Evolutionary conservation across 2,113 vertebrate species (phyloP).

Genomic region (Silurus glanis): DNA sequence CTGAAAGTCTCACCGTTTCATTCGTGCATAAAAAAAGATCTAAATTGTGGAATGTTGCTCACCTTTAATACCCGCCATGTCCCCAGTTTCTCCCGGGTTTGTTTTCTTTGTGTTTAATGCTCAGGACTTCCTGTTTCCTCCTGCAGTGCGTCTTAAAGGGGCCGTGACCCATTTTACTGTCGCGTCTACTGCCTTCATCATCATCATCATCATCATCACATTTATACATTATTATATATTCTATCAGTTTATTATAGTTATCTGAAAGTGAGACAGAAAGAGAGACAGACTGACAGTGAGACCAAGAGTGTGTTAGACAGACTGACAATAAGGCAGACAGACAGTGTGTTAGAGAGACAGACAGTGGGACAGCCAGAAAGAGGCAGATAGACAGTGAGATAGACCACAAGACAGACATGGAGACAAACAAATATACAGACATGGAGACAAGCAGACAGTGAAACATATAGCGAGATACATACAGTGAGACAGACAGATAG

Average conservation of each 20-base stretch:
- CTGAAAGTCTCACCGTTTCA: neutral
- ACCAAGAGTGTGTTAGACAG: neutral
- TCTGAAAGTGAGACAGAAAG: neutral
- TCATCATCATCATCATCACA: too few relatives aligned
- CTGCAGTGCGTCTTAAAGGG: constrained; percentile 45
- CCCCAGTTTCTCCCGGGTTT: constrained; percentile 13
- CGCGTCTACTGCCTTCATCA: too few relatives aligned
- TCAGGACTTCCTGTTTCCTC: constrained; percentile 56
- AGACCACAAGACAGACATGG: neutral
- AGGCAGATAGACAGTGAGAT: neutral
- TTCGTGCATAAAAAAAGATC: too few relatives aligned
- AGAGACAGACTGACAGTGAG: neutral
- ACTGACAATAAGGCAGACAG: neutral
- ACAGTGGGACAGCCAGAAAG: neutral
- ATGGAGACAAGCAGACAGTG: neutral
- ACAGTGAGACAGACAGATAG: neutral
- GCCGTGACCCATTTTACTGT: neutral
- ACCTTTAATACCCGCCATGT: constrained; percentile 78
- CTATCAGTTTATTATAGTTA: neutral
- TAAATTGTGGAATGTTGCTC: constrained; percentile 2
- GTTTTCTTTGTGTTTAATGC: constrained; percentile 47
- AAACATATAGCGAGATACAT: neutral
- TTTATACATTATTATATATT: neutral
- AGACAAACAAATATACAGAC: neutral
- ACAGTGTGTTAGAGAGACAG: too few relatives aligned